Base-by-base conservation (phyloP, 2,888 invertebrate species). In the Epsilonema sp. region DNA sequence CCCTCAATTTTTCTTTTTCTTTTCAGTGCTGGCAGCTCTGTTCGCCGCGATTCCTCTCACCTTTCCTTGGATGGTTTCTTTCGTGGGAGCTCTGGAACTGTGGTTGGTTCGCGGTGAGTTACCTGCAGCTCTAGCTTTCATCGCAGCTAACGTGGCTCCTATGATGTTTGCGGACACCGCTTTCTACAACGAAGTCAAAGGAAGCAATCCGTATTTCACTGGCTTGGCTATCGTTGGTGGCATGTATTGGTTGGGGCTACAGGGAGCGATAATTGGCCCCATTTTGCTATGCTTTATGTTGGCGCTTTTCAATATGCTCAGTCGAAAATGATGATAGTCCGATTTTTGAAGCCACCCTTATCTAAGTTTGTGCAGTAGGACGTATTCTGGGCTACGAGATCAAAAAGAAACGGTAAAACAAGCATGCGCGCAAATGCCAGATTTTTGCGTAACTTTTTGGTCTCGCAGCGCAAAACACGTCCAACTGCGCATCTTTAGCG, bases 151-250 rank as follows among this genome's bases (percentile, higher is more conserved):
- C 61, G 80, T 92, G 61, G 74, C 89, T 44, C 92, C 94, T 1
- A 80, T 83, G 38, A 81, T 79, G 52, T 78, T 90, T 61, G 82
- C 94, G 4, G 92, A 97, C 63, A 83, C 86, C 0, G 82, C 87
- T 21, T 89, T 97, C 56, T 92, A 94, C 66, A 82, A 82, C 44
- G 94, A 94, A 71, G 90, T 97, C 55, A 87, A 89, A 48, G 82
- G 82, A 22, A 86, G 89, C 2, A 92, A 92, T 71, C 92, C 92
- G 0, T 94, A 92, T 70, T 75, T 94, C 52, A 92, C 92, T 8
- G 94, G 90, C 31, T 71, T 97, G 46, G 85, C 94, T 2, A 87
- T 97, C 61, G 92, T 90, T 20, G 94, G 94, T 13, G 97, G 97
- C 42, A 84, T 97, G 63, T 89, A 90, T 69, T 94, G 87, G 75